Base-by-base conservation (phyloP, 2,888 invertebrate species). In the Tenthredo mesomela region DNA sequence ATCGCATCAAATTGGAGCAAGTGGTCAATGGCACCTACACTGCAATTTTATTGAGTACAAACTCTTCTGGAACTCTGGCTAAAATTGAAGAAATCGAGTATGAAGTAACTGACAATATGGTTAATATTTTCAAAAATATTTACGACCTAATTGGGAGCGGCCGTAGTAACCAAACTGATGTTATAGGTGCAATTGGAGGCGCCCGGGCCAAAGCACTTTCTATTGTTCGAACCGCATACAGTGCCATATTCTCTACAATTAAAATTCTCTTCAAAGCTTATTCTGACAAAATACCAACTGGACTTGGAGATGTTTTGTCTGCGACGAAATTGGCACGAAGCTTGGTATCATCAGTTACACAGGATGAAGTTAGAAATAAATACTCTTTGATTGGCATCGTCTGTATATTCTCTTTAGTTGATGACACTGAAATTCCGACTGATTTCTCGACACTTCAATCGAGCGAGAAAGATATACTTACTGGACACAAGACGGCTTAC, bases 201-300 rank as follows among this genome's bases (percentile, higher is more conserved):
- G 29, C 65, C 12, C 1, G 15, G 33, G 29, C 15, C 29, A 29
- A 67, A 67, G 65, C 65, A 9, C 25, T 67, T 15, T 67, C 29
- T 12, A 33, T 10, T 33, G 0, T 33, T 12, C 29, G 33, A 15
- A 67, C 29, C 29, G 65, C 65, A 33, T 67, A 29, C 6, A 21
- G 29, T 67, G 33, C 65, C 18, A 67, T 67, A 25, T 67, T 67
- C 65, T 67, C 65, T 9, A 29, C 65, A 67, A 67, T 67, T 12
- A 29, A 29, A 29, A 1, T 29, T 67, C 33, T 67, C 6, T 15
- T 25, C n/a, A n/a, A 61, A 25, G 61, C 61, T 9, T 12, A 67
- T 67, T 67, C 65, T 33, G 7, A 15, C 18, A 33, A 67, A 29
- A 67, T 3, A 15, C 65, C 65, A 29, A 25, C 65, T 67, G 65